phyloP scores from a whole-genome alignment of 2,113 vertebrate species.

The Noctilio leporinus region DNA sequence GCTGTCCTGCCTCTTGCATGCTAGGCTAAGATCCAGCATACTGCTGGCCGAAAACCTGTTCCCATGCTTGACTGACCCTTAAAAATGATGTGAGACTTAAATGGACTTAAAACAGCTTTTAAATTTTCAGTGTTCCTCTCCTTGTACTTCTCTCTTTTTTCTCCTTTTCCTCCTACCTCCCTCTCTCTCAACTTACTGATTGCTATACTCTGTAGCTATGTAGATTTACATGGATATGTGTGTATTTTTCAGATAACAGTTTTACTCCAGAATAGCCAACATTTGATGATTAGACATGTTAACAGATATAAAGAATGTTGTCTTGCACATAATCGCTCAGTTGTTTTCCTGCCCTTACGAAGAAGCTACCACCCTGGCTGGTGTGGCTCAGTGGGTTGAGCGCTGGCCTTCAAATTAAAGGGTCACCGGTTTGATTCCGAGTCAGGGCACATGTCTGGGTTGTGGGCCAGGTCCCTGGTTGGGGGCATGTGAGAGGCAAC shows the following conservation, averaged over 20 bases:
- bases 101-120: not conserved
- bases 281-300: not conserved
- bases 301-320: not conserved
- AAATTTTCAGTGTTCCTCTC: not conserved
- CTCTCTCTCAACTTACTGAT: not conserved
- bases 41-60: not conserved
- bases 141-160: not conserved
- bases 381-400: too few relatives aligned
- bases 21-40: fast-evolving
- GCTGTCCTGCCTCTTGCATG: not conserved
- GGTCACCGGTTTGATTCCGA: too few relatives aligned
- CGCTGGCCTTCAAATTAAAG: too few relatives aligned
- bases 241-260: not conserved
- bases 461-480: too few relatives aligned
- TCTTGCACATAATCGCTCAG: not conserved
- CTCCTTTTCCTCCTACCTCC: not conserved
- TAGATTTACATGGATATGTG: not conserved
- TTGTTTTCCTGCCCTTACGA: not conserved
- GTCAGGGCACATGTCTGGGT: too few relatives aligned
- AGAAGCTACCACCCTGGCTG: too few relatives aligned
- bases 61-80: not conserved
- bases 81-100: not conserved
- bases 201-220: not conserved
- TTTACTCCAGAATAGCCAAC: not conserved
- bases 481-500: too few relatives aligned